These are phyloP conservation scores for Odocoileus hemionus DNA, from an alignment of 2,113 vertebrate species.

Conservation along the genomic window DNA sequence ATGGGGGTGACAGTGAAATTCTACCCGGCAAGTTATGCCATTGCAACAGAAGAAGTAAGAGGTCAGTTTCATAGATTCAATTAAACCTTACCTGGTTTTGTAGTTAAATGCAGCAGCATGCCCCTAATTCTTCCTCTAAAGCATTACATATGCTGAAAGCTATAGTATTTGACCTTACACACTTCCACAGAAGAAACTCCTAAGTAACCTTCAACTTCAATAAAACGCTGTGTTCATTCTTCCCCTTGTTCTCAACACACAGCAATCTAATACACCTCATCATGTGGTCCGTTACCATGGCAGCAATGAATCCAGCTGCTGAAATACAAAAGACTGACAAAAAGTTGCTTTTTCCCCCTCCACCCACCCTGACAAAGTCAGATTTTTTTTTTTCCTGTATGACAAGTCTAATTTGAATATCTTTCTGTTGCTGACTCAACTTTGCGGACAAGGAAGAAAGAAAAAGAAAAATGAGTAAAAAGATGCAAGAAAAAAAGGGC, in stretches of 20 bases:
- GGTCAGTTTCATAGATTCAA: constrained; percentile 36
- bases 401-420: constrained; percentile 72
- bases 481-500: not conserved
- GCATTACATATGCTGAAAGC: constrained; percentile 63
- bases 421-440: constrained; percentile 67
- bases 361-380: constrained; percentile 79
- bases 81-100: constrained; percentile 80
- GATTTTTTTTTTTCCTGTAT: constrained; percentile 70
- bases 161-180: constrained; percentile 73
- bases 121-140: constrained; percentile 66
- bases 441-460: constrained; percentile 22
- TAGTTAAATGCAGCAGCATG: constrained; percentile 56
- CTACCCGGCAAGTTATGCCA: constrained; percentile 57
- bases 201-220: constrained; percentile 85
- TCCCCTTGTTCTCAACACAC: constrained; percentile 83
- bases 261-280: constrained; percentile 98
- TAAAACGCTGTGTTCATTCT: constrained; percentile 83
- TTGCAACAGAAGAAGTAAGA: not conserved
- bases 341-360: constrained; percentile 79
- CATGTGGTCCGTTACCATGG: constrained; percentile 97
- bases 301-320: constrained; percentile 91
- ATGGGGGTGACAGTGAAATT: constrained; percentile 43
- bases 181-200: constrained; percentile 78
- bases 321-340: constrained; percentile 87
- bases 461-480: not conserved